Evolutionary conservation across 64 coral and sea anemone species (phyloP).

Genomic region (Acropora tenuis): DNA sequence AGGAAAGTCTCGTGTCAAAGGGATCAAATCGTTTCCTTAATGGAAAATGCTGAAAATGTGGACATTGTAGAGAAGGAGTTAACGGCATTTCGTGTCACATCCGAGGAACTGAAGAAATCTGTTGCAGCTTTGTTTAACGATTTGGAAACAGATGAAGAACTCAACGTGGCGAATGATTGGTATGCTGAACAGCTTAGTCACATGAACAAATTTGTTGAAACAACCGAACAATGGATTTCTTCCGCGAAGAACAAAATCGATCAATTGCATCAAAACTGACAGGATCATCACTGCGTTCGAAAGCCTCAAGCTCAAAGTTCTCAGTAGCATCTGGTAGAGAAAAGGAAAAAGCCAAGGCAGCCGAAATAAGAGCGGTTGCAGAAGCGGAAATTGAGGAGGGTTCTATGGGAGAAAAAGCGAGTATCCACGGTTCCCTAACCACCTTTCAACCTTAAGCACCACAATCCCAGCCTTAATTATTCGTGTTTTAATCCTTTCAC

Average conservation of each 20-base stretch:
- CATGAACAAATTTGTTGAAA: neutral
- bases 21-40: neutral
- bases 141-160: neutral
- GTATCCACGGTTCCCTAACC: neutral
- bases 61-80: slow-evolving; percentile 6
- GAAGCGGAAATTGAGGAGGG: slow-evolving; percentile 3
- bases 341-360: too few species aligned
- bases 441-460: neutral
- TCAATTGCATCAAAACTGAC: neutral
- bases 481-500: slow-evolving; percentile 15
- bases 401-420: neutral
- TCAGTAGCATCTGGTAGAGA: neutral
- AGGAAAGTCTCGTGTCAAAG: neutral
- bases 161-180: slow-evolving; percentile 21
- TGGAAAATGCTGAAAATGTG: neutral
- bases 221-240: neutral
- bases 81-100: slow-evolving; percentile 6
- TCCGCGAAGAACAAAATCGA: slow-evolving; percentile 7
- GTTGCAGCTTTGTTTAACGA: neutral
- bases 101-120: neutral
- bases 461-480: neutral
- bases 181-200: neutral
- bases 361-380: neutral
- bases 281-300: neutral
- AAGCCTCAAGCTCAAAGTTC: neutral